Conservation (phyloP, 2,888 invertebrate genomes). For the Cremastinae sp. region DNA sequence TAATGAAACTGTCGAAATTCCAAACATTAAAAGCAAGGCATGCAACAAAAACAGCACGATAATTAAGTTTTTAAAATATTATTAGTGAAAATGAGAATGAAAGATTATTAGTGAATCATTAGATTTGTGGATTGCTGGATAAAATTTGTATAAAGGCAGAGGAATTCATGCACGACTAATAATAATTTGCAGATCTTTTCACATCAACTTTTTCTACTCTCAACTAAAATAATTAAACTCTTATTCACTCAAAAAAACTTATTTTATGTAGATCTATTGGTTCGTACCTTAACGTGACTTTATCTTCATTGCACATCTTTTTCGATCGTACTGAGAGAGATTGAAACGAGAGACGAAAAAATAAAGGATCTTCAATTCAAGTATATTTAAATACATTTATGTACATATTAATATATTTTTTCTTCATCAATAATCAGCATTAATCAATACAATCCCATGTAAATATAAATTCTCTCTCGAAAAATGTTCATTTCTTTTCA, state of each 20-base stretch:
- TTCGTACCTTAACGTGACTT: constrained; percentile 53
- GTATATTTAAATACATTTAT: constrained; percentile 53
- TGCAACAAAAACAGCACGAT: constrained; percentile 36
- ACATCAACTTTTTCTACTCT: constrained; percentile 13
- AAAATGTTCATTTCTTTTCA: constrained; percentile 38
- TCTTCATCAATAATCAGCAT: constrained; percentile 62
- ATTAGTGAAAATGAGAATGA: constrained; percentile 45
- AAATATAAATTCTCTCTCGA: constrained; percentile 67
- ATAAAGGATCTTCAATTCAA: constrained; percentile 44
- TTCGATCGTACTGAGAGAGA: constrained; percentile 48
- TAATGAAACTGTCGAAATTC: neutral
- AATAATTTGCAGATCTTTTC: constrained; percentile 19
- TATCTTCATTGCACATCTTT: constrained; percentile 47
- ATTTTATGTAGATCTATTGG: constrained; percentile 27
- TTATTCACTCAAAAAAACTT: constrained; percentile 43
- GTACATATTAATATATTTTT: constrained; percentile 69
- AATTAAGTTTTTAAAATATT: constrained; percentile 9
- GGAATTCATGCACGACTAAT: constrained; percentile 40
- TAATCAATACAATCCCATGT: constrained; percentile 66
- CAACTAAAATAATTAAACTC: constrained; percentile 22
- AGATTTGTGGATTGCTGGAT: neutral
- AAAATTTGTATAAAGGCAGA: constrained; percentile 3
- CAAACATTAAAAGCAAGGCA: constrained; percentile 22
- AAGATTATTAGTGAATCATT: constrained; percentile 18
- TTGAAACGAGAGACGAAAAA: constrained; percentile 43